Percentiles rank a stretch among this genome's conserved stretches.
phyloP scores from a whole-genome alignment of 2,797 vertebrate genomes.

The Phataginus tricuspis region DNA sequence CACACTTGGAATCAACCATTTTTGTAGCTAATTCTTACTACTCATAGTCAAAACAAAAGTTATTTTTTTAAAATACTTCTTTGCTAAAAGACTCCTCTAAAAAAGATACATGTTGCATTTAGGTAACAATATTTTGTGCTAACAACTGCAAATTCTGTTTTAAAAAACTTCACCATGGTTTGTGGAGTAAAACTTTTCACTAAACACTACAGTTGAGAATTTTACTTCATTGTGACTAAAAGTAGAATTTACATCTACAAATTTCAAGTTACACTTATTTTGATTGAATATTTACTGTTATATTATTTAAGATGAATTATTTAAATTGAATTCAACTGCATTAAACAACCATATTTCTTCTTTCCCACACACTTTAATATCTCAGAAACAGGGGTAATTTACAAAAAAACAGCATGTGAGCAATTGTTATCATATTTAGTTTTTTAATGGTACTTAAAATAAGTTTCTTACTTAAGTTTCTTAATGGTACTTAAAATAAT shows the following conservation, averaged over 20 bases:
- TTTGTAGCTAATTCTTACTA: constrained; percentile 3
- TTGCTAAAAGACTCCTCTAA: neutral
- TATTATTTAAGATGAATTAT: constrained; percentile 14
- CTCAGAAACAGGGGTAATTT: neutral
- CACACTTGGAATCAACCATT: neutral
- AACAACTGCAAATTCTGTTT: neutral
- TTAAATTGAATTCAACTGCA: neutral
- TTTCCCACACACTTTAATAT: neutral
- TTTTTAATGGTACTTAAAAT: neutral
- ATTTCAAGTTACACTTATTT: neutral
- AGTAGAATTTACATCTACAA: neutral
- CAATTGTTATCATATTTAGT: neutral
- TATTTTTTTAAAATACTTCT: constrained; percentile 37
- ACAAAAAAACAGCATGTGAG: neutral
- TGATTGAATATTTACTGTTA: neutral
- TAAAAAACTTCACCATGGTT: neutral
- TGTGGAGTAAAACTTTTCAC: constrained; percentile 23
- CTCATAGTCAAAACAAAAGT: neutral
- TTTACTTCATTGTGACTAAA: constrained; percentile 4
- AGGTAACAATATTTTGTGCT: neutral
- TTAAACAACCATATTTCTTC: neutral
- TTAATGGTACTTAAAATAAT: constrained; percentile 4
- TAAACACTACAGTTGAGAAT: neutral
- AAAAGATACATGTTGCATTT: neutral
- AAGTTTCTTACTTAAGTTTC: neutral